Evolutionary conservation across 23 tunicate species (phyloP).

Genomic region (Ciona savignyi): DNA sequence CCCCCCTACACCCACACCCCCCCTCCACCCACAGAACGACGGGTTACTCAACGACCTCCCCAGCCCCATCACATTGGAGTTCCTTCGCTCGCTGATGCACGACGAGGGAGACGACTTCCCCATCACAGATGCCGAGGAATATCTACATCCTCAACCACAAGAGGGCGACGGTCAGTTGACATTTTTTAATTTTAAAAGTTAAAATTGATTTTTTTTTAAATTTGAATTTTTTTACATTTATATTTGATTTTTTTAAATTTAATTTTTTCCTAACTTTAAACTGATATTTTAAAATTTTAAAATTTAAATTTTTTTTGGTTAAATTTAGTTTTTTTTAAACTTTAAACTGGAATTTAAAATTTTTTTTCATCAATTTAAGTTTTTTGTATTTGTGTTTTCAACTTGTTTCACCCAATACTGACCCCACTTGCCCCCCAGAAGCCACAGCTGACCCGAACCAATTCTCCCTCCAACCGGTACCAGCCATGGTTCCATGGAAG

Average conservation of each 20-base stretch:
- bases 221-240: too few relatives aligned
- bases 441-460: neutral
- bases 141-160: conserved; percentile 51
- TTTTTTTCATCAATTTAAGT: too few relatives aligned
- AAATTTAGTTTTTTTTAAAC: too few relatives aligned
- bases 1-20: too few relatives aligned
- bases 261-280: neutral
- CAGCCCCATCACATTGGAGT: conserved; percentile 85
- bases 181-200: too few relatives aligned
- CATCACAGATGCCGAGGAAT: conserved; percentile 84
- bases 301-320: too few relatives aligned
- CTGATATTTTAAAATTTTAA: too few relatives aligned
- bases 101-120: conserved; percentile 87
- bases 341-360: too few relatives aligned
- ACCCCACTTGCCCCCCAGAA: too few relatives aligned
- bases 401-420: too few relatives aligned
- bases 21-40: conserved; percentile 79
- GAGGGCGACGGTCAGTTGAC: neutral
- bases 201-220: too few relatives aligned
- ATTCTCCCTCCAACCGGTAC: conserved; percentile 64
- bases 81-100: conserved; percentile 55
- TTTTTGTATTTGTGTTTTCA: too few relatives aligned
- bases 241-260: neutral
- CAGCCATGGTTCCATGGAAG: conserved; percentile 61
- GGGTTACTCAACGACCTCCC: conserved; percentile 62